phyloP scores from a whole-genome alignment of 2,888 invertebrate species.

The Cristatella mucedo region DNA sequence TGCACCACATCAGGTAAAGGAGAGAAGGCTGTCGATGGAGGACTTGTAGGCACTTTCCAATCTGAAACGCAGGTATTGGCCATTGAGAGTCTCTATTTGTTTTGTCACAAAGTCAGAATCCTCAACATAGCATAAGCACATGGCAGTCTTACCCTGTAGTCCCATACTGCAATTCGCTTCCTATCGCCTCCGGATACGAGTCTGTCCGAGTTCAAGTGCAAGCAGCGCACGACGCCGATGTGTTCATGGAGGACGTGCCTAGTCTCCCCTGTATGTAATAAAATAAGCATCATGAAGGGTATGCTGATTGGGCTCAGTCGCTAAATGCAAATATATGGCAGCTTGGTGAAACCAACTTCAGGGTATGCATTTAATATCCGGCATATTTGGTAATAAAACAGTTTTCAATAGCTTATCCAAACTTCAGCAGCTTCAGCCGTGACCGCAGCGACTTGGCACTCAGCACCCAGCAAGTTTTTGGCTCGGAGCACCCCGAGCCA shows the following conservation, averaged over 20 bases:
- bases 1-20: slow-evolving; percentile 28
- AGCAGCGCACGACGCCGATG: slow-evolving; percentile 29
- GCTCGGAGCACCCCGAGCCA: too few species aligned
- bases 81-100: too few species aligned
- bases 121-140: too few species aligned
- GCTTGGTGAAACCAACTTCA: neutral
- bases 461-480: too few species aligned
- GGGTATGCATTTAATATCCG: neutral
- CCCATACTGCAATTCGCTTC: slow-evolving; percentile 31
- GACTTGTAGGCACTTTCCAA: slow-evolving; percentile 19
- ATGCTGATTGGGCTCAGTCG: too few species aligned
- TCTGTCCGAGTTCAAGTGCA: slow-evolving; percentile 22
- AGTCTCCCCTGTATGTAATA: slow-evolving; percentile 6
- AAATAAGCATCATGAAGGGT: too few species aligned
- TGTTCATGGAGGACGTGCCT: slow-evolving; percentile 16
- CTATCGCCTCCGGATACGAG: slow-evolving; percentile 32
- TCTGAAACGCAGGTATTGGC: slow-evolving; percentile 16
- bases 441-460: too few species aligned
- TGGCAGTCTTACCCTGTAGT: slow-evolving; percentile 24
- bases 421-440: too few species aligned
- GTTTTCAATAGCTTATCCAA: too few species aligned
- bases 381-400: too few species aligned
- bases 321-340: too few species aligned
- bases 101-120: too few species aligned
- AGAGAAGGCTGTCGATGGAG: slow-evolving; percentile 27